Evolutionary conservation across 35 echinoderm and acorn worm species (phyloP), one percentile per base, ranked within the genome.

Genomic region (Apostichopus parvimensis): DNA sequence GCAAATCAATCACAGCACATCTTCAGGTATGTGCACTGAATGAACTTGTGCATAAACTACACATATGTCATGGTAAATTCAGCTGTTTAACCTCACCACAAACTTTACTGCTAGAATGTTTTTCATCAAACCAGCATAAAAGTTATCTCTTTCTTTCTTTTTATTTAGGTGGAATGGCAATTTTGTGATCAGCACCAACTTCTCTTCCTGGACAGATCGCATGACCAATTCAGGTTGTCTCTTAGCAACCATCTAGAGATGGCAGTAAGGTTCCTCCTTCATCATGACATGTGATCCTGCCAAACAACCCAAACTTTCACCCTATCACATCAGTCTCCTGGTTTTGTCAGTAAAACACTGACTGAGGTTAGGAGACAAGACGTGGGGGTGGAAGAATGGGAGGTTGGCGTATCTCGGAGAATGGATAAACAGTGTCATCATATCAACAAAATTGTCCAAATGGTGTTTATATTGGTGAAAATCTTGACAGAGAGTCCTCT

Each of bases 121-220:
- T 45, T 45, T 45, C 34, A 45, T 45, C 34, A 45, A 45, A 3
- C 1, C 34, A 45, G 34, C 34, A 4, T 45, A 45, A 45, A 45
- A 0, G 34, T 45, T 45, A 45, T 45, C 1, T 45, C 34, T 45
- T 45, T 45, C 34, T 45, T 45, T 45, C 2, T 45, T 4, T 1
- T 45, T 45, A 4, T 45, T 45, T 45, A 4, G 3, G 2, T 54
- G 5, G 79, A 12, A 61, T 61, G 71, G 17, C 20, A 75, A 22
- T 52, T 82, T 52, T 82, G 86, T 72, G 86, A 88, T 88, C 86
- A 88, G 86, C 52, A 60, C 86, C 86, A 88, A 88, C n/a, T 73
- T 72, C 86, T 88, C 86, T 72, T 88, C 86, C 62, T 28, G 24
- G 86, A 88, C 14, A 73, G 62, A 73, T 66, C 64, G 56, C 17